Evolutionary conservation across 2,113 vertebrate species (phyloP), one percentile per base, ranked within the genome.

Genomic region (Probosciger aterrimus): DNA sequence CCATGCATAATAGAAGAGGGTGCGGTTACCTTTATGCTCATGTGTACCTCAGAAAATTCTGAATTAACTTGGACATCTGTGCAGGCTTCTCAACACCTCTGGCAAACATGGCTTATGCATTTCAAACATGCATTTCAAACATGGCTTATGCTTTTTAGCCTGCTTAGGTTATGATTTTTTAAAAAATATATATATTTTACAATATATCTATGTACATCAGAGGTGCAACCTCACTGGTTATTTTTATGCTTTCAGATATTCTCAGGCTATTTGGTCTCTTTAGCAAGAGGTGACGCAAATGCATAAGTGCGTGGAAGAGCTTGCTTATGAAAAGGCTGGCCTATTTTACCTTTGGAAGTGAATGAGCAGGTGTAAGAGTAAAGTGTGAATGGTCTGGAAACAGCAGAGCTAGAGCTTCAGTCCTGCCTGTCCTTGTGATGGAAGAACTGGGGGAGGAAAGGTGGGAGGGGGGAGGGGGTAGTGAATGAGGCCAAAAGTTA

Each of bases 391-490:
- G 55, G 71, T 47, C 30, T 90, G 50, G 59, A 94, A 87, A 52
- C 22, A 33, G n/a, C 37, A 46, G 53, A 86, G 28, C 23, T 81
- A 27, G 49, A 67, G 37, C 41, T 83, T 83, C 16, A 37, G 28
- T 88, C 31, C 68, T 59, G 59, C 31, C 49, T 64, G 55, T 50
- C 33, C 50, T 84, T 63, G 20, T 47, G 27, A 22, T 43, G 52
- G 81, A 67, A 79, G 68, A 83, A 24, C 1, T 63, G 43, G 50
- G 30, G 30, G 31, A 92, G 49, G 52, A 81, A 69, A 71, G 69
- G 25, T 0, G 0, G 10, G 19, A 10, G 18, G 15, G 57, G 14
- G 10, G 33, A 18, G n/a, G 7, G 6, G 7, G 12, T 17, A n/a
- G 23, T 55, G 49, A 88, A 78, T 78, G 52, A 91, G 27, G 27